Evolutionary conservation across 2,113 vertebrate species (phyloP), one percentile per base, ranked within the genome.

Genomic region (Polypterus bichir): DNA sequence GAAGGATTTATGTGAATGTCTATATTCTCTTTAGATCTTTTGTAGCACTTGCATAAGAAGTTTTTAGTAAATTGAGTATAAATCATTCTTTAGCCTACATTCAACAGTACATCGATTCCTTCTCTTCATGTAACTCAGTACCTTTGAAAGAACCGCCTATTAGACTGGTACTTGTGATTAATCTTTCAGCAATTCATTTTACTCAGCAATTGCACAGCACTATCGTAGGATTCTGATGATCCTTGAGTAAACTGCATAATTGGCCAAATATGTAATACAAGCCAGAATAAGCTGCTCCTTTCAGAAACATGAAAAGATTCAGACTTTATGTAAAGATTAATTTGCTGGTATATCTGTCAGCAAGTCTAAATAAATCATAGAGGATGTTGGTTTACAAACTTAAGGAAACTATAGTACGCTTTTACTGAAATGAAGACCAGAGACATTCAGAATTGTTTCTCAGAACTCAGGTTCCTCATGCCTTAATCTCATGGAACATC

Each of bases 21-120:
- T 71, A 44, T 46, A 5, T 63, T 62, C 53, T 63, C 8, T 60
- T 6, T 61, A 7, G 47, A 11, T 49, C 57, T 62, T 49, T 64
- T 53, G 48, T 9, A 46, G 60, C 67, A 69, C 27, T 51, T 76
- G 76, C 77, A 81, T 76, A 73, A 66, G 54, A 58, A 80, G 71
- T 65, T 54, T 70, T 83, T 76, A 79, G 76, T 81, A 82, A 84
- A 82, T 81, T 85, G 69, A 69, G 61, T 65, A 71, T 74, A 79
- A 27, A 81, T 80, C 77, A 79, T 67, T 71, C 68, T 64, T 53
- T 68, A 80, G 65, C 66, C 67, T 76, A 74, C 69, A 77, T 76
- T 75, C 72, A 76, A 76, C 77, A 71, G 62, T 73, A 74, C 65
- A 75, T 58, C 46, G 62, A 48, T 73, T 76, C 79, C 52, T 0